Percentiles rank a stretch among this genome's conserved stretches.
Evolutionary conservation across 2,797 vertebrate genomes (phyloP).

Genomic region (Sebastes aleutianus): DNA sequence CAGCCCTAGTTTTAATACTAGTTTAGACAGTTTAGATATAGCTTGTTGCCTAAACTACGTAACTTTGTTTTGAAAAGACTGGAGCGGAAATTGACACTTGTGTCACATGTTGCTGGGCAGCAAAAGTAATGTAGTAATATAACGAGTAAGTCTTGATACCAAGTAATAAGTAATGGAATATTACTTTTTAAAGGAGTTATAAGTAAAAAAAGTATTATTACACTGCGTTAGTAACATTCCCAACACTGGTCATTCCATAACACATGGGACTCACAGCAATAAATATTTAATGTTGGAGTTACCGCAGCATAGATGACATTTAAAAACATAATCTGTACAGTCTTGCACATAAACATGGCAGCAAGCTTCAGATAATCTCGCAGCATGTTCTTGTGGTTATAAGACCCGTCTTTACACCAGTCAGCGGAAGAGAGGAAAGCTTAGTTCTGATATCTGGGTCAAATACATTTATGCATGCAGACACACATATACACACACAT

Average conservation of each 20-base stretch:
- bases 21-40: no score
- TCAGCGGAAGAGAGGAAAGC: constrained; percentile 17
- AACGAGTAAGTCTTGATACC: not conserved
- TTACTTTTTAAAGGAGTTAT: not conserved
- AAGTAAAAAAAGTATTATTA: no score
- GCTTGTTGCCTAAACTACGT: no score
- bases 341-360: constrained; percentile 22
- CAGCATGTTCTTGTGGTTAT: constrained; percentile 53
- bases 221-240: rapidly evolving
- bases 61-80: no score
- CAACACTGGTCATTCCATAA: not conserved
- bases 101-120: not conserved
- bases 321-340: constrained; percentile 10
- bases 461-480: constrained; percentile 42
- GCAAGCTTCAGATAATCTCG: constrained; percentile 53
- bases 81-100: no score
- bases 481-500: not conserved
- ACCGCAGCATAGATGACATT: constrained; percentile 4
- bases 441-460: constrained; percentile 66
- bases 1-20: no score
- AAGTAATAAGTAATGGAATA: not conserved
- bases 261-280: not conserved
- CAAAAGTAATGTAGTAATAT: not conserved
- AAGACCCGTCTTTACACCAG: constrained; percentile 46
- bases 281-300: constrained; percentile 25